Percentiles rank a stretch among this genome's conserved stretches.
These are phyloP conservation scores for Sminthurinus signatus DNA, from an alignment of 1,140 invertebrate genomes.

Conservation along the genomic window DNA sequence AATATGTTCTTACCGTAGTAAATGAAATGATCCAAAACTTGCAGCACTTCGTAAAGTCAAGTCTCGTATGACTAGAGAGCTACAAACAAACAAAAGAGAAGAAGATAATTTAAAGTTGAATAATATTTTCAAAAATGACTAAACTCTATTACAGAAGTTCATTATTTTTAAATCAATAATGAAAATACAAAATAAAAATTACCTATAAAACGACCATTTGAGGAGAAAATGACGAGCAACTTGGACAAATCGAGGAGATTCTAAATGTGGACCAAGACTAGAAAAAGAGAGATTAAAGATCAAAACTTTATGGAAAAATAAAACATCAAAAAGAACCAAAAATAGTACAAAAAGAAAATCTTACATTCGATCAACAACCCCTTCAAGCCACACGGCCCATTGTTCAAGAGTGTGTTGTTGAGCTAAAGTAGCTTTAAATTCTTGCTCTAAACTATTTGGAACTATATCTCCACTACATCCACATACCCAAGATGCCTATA, in stretches of 20 bases:
- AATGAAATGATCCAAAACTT: conserved; percentile 97
- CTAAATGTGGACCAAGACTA: conserved; percentile 79
- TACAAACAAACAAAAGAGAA: conserved; percentile 49
- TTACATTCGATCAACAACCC: conserved; percentile 59
- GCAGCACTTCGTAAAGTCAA: conserved; percentile 90
- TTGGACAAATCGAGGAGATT: conserved; percentile 76
- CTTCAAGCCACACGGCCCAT: conserved; percentile 95
- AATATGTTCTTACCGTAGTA: no score
- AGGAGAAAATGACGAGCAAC: conserved; percentile 89
- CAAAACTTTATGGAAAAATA: no score
- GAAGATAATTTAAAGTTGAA: no score
- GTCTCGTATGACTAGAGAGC: conserved; percentile 93
- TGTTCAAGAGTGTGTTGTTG: conserved; percentile 90
- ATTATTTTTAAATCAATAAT: no score
- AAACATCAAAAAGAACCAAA: no score
- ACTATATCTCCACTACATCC: conserved; percentile 85
- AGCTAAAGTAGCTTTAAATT: conserved; percentile 89
- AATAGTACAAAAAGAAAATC: no score
- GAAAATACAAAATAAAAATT: no score
- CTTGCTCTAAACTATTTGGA: conserved; percentile 74
- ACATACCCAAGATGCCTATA: conserved; percentile 93
- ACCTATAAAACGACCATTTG: conserved; percentile 99
- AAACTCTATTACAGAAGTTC: no score
- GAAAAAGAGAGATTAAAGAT: no score
- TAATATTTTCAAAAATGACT: no score